A percentile compares a stretch with the other conserved stretches of the same genome.
These are phyloP conservation scores for Drosophila bocki DNA, from an alignment of 1,140 invertebrate species.

Conservation along the genomic window DNA sequence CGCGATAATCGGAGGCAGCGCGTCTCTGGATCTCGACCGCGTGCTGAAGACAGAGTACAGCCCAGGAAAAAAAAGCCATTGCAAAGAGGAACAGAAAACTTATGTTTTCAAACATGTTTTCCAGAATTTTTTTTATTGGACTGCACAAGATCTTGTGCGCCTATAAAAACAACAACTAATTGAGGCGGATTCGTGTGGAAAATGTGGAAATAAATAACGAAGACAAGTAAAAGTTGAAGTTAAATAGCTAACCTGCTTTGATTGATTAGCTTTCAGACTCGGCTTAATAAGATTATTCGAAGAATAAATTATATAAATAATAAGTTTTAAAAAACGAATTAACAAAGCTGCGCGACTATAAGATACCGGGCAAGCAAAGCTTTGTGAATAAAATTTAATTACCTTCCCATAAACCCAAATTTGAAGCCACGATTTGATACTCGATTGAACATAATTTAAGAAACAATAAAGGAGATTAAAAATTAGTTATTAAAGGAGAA, in stretches of 20 bases:
- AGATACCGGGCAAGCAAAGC: too few relatives aligned
- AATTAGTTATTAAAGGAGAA: too few relatives aligned
- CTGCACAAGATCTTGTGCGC: slow-evolving; percentile 6
- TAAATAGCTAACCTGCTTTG: not conserved
- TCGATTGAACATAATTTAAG: too few relatives aligned
- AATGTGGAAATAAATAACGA: slow-evolving; percentile 1
- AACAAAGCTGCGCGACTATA: too few relatives aligned
- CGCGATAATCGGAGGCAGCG: slow-evolving; percentile 24
- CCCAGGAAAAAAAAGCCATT: slow-evolving; percentile 61
- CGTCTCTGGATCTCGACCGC: slow-evolving; percentile 33
- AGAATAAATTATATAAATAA: too few relatives aligned
- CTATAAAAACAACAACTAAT: slow-evolving; percentile 32
- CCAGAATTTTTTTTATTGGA: slow-evolving; percentile 21
- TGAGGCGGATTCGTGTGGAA: slow-evolving; percentile 14
- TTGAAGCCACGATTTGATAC: too few relatives aligned
- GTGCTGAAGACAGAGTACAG: slow-evolving; percentile 55
- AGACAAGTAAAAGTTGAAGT: not conserved
- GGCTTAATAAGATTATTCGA: not conserved
- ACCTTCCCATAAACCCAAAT: too few relatives aligned
- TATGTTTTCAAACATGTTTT: slow-evolving; percentile 63
- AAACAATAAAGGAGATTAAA: too few relatives aligned
- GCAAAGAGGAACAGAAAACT: slow-evolving; percentile 58
- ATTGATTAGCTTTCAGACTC: not conserved
- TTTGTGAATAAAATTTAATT: too few relatives aligned
- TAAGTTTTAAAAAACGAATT: not conserved